These are phyloP conservation scores for Apogon hyalosoma DNA, from an alignment of 2,797 vertebrate genomes.

Conservation along the genomic window DNA sequence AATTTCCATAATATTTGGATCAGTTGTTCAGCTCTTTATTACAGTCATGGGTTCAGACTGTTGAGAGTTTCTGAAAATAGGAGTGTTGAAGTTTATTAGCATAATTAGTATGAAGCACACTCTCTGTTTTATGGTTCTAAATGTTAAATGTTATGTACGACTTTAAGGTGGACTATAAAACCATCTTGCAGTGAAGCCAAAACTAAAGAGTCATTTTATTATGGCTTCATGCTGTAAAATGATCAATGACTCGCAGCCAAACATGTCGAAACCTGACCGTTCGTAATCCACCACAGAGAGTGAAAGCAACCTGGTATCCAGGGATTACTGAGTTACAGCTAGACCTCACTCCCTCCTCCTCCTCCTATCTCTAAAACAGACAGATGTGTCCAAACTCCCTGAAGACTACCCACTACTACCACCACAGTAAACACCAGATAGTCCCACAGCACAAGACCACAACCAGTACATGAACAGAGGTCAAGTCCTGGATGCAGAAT, in stretches of 20 bases:
- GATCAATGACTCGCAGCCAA: conserved; percentile 2
- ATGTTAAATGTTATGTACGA: not conserved
- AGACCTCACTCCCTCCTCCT: conserved; percentile 1
- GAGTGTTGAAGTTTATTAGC: too few relatives aligned
- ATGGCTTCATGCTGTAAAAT: not conserved
- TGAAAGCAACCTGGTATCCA: conserved; percentile 10
- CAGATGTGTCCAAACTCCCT: conserved; percentile 27
- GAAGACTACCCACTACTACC: conserved; percentile 7
- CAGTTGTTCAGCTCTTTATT: too few relatives aligned
- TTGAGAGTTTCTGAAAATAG: too few relatives aligned
- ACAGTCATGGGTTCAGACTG: too few relatives aligned
- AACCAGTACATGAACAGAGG: conserved; percentile 29
- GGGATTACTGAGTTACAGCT: conserved; percentile 51
- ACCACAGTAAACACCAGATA: conserved; percentile 51
- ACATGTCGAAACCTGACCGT: conserved; percentile 8
- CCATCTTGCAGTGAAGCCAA: not conserved
- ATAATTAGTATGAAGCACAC: too few relatives aligned
- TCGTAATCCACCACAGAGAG: not conserved
- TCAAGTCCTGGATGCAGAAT: conserved; percentile 24
- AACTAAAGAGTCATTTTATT: not conserved
- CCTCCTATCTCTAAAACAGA: conserved; percentile 21
- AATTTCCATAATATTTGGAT: too few relatives aligned
- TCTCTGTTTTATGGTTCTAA: too few relatives aligned
- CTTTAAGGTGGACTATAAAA: not conserved
- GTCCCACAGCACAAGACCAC: conserved; percentile 45